phyloP scores from a whole-genome alignment of 1,140 invertebrate species.

The Aricia agestis region DNA sequence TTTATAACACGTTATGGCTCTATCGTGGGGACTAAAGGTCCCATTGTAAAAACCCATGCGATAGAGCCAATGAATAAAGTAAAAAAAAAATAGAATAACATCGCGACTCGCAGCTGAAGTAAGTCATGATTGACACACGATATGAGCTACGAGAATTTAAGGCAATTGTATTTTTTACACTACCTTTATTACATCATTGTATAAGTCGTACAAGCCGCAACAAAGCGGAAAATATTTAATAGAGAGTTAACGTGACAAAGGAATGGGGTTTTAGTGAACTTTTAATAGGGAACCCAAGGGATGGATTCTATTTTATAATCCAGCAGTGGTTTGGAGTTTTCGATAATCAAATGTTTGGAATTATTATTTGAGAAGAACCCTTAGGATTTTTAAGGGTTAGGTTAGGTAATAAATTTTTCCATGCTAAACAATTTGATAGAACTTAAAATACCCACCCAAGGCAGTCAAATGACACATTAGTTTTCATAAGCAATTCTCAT shows the following conservation, averaged over 20 bases:
- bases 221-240: constrained; percentile 61
- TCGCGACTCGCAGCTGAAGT: constrained; percentile 45
- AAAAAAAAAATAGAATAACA: constrained; percentile 61
- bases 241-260: constrained; percentile 43
- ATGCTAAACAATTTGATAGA: too few species aligned
- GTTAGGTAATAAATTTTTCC: too few species aligned
- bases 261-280: constrained; percentile 29
- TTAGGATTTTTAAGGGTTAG: too few species aligned
- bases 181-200: constrained; percentile 61
- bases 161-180: constrained; percentile 55
- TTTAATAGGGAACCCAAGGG: constrained; percentile 20
- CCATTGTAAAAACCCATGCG: constrained; percentile 28
- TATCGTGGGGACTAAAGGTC: constrained; percentile 37
- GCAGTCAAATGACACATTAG: too few species aligned
- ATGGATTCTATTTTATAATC: constrained; percentile 7
- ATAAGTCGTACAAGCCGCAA: constrained; percentile 44
- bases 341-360: not conserved
- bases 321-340: constrained; percentile 4
- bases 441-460: too few species aligned
- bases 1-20: not conserved
- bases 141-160: constrained; percentile 49
- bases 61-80: constrained; percentile 67
- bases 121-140: constrained; percentile 70
- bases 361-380: too few species aligned
- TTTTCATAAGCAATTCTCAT: too few species aligned